A percentile compares a stretch with the other conserved stretches of the same genome.
These are phyloP conservation scores for Sepiola atlantica DNA, from an alignment of 2,888 invertebrate genomes.

Conservation along the genomic window DNA sequence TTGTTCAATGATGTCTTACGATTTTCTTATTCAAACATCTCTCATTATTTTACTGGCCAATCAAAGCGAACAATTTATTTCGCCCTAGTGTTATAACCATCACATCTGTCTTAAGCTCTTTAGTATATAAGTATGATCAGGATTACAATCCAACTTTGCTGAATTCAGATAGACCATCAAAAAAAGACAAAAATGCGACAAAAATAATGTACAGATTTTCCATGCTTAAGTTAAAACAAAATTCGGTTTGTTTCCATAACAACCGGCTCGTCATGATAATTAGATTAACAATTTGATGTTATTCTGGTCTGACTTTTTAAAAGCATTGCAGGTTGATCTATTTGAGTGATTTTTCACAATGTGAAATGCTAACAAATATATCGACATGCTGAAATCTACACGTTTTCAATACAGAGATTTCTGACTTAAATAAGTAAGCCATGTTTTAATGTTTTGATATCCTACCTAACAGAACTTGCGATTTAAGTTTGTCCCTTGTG, in stretches of 20 bases:
- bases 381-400: not conserved
- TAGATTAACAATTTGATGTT: not conserved
- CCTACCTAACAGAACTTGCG: no score
- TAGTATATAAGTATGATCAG: no score
- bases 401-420: not conserved
- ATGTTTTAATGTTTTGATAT: not conserved
- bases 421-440: not conserved
- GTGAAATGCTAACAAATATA: not conserved
- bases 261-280: not conserved
- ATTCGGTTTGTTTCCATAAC: not conserved
- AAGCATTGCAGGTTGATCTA: not conserved
- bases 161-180: not conserved
- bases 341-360: not conserved
- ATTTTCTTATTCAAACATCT: no score
- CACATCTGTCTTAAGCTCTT: no score
- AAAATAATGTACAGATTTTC: not conserved
- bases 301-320: not conserved
- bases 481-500: no score
- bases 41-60: no score
- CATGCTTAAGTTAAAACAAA: not conserved
- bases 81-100: no score
- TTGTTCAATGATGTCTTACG: no score
- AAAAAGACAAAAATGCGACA: not conserved
- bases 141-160: no score
- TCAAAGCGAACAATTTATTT: no score